These are phyloP conservation scores for Catocala fraxini DNA, from an alignment of 2,888 invertebrate species.

Conservation along the genomic window DNA sequence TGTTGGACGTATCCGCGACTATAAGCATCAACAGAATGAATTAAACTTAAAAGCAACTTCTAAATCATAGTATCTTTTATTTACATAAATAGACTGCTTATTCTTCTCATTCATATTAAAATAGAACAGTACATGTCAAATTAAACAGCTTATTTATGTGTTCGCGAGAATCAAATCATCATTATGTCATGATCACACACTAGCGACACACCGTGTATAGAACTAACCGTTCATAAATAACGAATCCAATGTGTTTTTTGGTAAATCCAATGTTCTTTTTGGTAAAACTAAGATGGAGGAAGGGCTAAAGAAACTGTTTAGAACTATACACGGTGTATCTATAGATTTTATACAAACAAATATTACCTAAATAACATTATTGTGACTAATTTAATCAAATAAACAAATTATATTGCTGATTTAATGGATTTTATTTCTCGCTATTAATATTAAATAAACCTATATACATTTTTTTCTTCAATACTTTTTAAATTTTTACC, in stretches of 20 bases:
- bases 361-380: slow-evolving; percentile 27
- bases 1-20: background rate
- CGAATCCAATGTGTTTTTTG: background rate
- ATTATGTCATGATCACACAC: slow-evolving; percentile 10
- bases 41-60: slow-evolving; percentile 6
- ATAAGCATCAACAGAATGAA: background rate
- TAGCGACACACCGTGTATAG: background rate
- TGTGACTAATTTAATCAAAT: slow-evolving; percentile 36
- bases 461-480: slow-evolving; percentile 43
- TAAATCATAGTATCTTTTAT: slow-evolving; percentile 8
- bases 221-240: too few species aligned
- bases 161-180: background rate
- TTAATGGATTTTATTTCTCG: slow-evolving; percentile 24
- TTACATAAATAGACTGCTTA: slow-evolving; percentile 28
- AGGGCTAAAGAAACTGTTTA: too few species aligned
- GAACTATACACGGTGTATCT: slow-evolving; percentile 22
- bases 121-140: background rate
- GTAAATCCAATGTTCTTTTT: background rate
- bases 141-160: slow-evolving; percentile 2
- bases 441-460: slow-evolving; percentile 39
- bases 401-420: slow-evolving; percentile 25
- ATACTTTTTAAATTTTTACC: slow-evolving; percentile 23
- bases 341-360: slow-evolving; percentile 22
- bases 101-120: background rate
- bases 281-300: too few species aligned